Base-by-base conservation (phyloP, 2,888 invertebrate genomes). In the Lutraria lutraria region DNA sequence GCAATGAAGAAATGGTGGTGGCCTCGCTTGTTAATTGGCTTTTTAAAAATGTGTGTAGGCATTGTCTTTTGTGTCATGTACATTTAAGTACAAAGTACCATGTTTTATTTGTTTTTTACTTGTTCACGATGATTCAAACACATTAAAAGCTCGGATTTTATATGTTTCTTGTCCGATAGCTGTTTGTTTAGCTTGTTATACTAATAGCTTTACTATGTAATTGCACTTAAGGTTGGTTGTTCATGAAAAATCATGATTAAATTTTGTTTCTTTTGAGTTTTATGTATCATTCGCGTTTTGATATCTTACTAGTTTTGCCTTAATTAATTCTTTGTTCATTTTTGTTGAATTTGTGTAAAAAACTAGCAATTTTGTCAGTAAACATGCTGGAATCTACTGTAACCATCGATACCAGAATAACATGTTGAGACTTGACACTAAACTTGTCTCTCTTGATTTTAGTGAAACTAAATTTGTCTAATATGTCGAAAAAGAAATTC, bases 161-260 rank as follows among this genome's bases (percentile, higher is more conserved):
- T 76, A 76, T 76, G 76, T 76, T 76, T 76, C 72, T 34, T 76
- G 76, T 76, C 76, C 76, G 76, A 76, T 29, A 76, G 16, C 16
- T 68, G n/a, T 63, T 68, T 4, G n/a, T 68, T 76, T 76, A 31
- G 29, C 34, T 76, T 21, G 19, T 10, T 76, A 25, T 68, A 68
- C 43, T 68, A n/a, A 13, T 25, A 68, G 63, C 63, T 68, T 68
- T 68, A 68, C 25, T n/a, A 63, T 63, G 63, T 63, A 63, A 3
- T 12, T 63, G 25, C 34, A 76, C 15, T 8, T 68, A 25, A 25
- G 25, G 13, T 68, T 68, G 63, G 63, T 68, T 68, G 63, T 68
- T 13, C 63, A 68, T 68, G 63, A 68, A 25, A 25, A 68, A 13
- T 43, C 43, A 43, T 43, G 43, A 43, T 43, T 43, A 8, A 43